Percentiles rank a stretch among this genome's conserved stretches.
Conservation (phyloP, 2,797 vertebrate genomes). For the Valencia hispanica region DNA sequence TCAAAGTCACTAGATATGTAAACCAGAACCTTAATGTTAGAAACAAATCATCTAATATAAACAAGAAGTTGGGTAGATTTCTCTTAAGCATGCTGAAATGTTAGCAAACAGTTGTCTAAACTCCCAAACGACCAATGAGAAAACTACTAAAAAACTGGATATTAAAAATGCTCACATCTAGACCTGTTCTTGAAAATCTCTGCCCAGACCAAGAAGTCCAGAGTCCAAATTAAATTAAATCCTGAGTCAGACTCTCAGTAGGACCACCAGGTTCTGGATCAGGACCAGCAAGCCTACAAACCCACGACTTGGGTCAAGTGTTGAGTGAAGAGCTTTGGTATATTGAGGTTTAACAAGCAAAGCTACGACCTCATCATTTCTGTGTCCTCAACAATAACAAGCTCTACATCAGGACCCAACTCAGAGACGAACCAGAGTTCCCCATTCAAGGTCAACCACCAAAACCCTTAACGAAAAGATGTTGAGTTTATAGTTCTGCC, state of each 20-base stretch:
- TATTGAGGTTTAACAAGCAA: too few species aligned
- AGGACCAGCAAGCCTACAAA: not conserved
- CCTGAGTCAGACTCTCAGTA: not conserved
- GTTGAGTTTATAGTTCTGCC: too few species aligned
- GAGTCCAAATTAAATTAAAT: not conserved
- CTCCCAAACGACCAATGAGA: too few species aligned
- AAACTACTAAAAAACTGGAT: not conserved
- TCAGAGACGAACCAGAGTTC: too few species aligned
- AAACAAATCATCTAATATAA: not conserved
- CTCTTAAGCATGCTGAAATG: too few species aligned
- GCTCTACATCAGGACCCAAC: too few species aligned
- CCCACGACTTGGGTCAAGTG: not conserved
- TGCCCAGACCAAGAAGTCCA: not conserved
- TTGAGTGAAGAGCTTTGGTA: too few species aligned
- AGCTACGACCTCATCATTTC: too few species aligned
- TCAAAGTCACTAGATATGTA: not conserved
- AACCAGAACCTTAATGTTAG: not conserved
- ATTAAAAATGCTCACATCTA: not conserved
- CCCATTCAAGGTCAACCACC: too few species aligned
- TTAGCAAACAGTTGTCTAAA: too few species aligned
- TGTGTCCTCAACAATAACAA: too few species aligned
- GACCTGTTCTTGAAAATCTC: not conserved
- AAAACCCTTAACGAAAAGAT: too few species aligned
- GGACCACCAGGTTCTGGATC: not conserved
- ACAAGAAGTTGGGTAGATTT: not conserved